Base-by-base conservation (phyloP, 53 echinoderm and acorn worm species). In the Henricia sp. region DNA sequence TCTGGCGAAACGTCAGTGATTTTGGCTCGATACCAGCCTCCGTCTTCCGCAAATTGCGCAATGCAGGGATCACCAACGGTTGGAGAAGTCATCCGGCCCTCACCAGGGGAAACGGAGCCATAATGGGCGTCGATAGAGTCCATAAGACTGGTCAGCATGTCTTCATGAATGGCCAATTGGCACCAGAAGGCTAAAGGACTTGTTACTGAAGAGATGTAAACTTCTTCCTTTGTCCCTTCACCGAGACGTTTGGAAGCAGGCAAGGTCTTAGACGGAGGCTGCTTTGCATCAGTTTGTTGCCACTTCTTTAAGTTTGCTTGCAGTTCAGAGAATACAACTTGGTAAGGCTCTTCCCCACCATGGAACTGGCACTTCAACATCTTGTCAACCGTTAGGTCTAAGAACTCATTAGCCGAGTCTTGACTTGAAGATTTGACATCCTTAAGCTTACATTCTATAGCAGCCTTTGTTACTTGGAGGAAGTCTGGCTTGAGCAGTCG, bases 21-120 rank as follows among this genome's bases (percentile, higher is more conserved):
- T 19, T 33, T 51, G 28, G 91, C 99, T 84, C 99, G 65, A 38
- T 99, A 99, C 99, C 94, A 99, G 20, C 90, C 92, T 23, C 89
- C 86, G 42, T 99, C 99, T 26, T 73, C 87, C 9, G 99, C 54
- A 83, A 90, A 99, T 85, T 92, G 76, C 36, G 94, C 95, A 0
- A 95, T 53, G 42, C 99, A 97, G 52, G 85, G 29, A 53, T 53
- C 46, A n/a, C 92, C 91, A 0, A 91, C 75, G 16, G 67, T 74
- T 30, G 90, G 86, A 1, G 53, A 19, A 13, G 42, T 20, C 80
- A 80, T 20, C 23, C 64, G 62, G 11, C 63, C 80, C 64, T 80
- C 50, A 1, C 34, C 50, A 21, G 63, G 44, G 20, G 80, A 19
- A 25, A 85, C 50, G 2, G 60, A 50, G 51, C 74, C 74, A 25